Evolutionary conservation across 37 sponge, comb jelly and placozoan species (phyloP).

Genomic region (Aphrocallistes beatrix): DNA sequence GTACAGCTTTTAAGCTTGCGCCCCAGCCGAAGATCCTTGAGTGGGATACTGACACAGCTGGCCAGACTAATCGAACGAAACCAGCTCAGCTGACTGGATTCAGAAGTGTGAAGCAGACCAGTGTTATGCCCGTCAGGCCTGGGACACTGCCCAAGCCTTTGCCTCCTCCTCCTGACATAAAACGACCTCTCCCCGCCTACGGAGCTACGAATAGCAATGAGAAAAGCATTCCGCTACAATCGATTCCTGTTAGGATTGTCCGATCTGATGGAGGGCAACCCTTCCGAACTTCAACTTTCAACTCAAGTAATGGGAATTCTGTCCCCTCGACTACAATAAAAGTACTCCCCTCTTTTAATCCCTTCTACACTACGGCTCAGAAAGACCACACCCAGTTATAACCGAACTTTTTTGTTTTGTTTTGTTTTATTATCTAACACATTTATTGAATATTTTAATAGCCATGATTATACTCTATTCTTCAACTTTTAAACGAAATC

Average conservation of each 20-base stretch:
- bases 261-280: not conserved
- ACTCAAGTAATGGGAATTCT: not conserved
- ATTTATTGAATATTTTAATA: too few species aligned
- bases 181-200: not conserved
- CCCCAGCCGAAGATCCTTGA: not conserved
- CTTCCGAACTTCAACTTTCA: not conserved
- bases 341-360: slow-evolving; percentile 1
- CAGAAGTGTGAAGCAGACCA: not conserved
- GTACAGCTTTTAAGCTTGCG: not conserved
- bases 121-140: not conserved
- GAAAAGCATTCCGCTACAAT: not conserved
- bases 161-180: not conserved
- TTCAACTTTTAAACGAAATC: too few species aligned
- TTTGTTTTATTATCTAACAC: too few species aligned
- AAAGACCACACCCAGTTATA: not conserved
- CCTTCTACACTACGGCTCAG: not conserved
- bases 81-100: not conserved
- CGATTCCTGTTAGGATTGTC: not conserved
- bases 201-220: not conserved
- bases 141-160: not conserved
- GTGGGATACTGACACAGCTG: not conserved
- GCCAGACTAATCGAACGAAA: not conserved
- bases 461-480: too few species aligned
- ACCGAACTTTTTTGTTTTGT: too few species aligned
- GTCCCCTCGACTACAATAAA: not conserved